Evolutionary conservation across 2,888 invertebrate species (phyloP).

Genomic region (Heliconius ismenius): DNA sequence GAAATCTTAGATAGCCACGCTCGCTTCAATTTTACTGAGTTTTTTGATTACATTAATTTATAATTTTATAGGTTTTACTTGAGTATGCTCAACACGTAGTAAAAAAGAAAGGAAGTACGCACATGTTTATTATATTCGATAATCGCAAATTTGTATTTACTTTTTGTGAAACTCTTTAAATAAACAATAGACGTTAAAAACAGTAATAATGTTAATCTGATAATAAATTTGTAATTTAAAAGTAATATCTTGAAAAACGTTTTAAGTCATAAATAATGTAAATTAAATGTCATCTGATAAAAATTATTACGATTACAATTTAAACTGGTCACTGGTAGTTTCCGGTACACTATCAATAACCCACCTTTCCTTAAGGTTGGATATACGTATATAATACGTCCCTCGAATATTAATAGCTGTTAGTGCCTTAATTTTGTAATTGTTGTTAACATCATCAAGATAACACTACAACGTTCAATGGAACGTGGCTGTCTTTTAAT

Average conservation of each 20-base stretch:
- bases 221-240: constrained; percentile 31
- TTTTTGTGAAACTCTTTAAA: background rate
- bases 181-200: constrained; percentile 4
- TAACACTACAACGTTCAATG: constrained; percentile 38
- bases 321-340: constrained; percentile 34
- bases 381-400: constrained; percentile 27
- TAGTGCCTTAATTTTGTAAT: constrained; percentile 39
- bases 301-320: constrained; percentile 41
- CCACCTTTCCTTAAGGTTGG: constrained; percentile 30
- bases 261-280: constrained; percentile 37
- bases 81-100: background rate
- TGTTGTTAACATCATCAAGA: constrained; percentile 46
- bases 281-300: constrained; percentile 42
- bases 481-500: constrained; percentile 46
- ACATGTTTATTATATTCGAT: background rate
- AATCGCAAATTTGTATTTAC: background rate
- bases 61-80: background rate
- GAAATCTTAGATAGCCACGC: background rate
- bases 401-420: constrained; percentile 40
- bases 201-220: constrained; percentile 25
- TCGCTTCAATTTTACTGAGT: background rate
- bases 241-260: constrained; percentile 29
- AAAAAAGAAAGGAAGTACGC: background rate
- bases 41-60: background rate
- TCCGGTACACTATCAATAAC: constrained; percentile 37